Percentiles rank a stretch among this genome's conserved stretches.
Conservation (phyloP, 2,113 vertebrate species). For the Pygoscelis antarcticus region DNA sequence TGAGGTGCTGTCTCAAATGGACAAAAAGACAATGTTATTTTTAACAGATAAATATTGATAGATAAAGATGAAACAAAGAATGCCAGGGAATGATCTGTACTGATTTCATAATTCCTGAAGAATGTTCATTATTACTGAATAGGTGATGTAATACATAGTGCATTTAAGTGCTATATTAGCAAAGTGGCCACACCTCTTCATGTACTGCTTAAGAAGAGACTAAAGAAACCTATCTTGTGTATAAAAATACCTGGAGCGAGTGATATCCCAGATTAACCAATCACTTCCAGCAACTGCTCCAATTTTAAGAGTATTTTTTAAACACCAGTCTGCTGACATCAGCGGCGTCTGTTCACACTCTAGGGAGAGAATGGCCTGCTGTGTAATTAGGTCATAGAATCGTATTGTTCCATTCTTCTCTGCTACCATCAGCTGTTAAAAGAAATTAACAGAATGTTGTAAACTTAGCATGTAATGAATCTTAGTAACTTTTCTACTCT, state of each 20-base stretch:
- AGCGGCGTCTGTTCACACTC: slow-evolving; percentile 87
- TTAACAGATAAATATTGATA: neutral
- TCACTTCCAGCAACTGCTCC: slow-evolving; percentile 94
- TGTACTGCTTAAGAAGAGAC: neutral
- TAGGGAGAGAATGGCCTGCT: slow-evolving; percentile 93
- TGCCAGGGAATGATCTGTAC: neutral
- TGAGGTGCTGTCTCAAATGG: neutral
- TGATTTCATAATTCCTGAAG: neutral
- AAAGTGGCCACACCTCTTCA: neutral
- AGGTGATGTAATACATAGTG: neutral
- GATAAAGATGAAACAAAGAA: neutral
- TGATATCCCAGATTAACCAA: slow-evolving; percentile 97
- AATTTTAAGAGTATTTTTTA: slow-evolving; percentile 92
- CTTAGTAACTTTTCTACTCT: neutral
- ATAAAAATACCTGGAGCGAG: slow-evolving; percentile 87
- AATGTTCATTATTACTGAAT: neutral
- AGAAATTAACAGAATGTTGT: neutral
- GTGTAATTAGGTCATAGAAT: slow-evolving; percentile 91
- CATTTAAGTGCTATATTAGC: neutral
- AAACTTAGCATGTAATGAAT: neutral
- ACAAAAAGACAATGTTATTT: neutral
- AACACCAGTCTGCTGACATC: slow-evolving; percentile 96
- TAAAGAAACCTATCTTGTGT: neutral
- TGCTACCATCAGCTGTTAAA: slow-evolving; percentile 90
- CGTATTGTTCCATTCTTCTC: slow-evolving; percentile 93